A percentile compares a stretch with the other conserved stretches of the same genome.
These are phyloP conservation scores for Ferrisia virgata DNA, from an alignment of 2,888 invertebrate species.

Conservation along the genomic window DNA sequence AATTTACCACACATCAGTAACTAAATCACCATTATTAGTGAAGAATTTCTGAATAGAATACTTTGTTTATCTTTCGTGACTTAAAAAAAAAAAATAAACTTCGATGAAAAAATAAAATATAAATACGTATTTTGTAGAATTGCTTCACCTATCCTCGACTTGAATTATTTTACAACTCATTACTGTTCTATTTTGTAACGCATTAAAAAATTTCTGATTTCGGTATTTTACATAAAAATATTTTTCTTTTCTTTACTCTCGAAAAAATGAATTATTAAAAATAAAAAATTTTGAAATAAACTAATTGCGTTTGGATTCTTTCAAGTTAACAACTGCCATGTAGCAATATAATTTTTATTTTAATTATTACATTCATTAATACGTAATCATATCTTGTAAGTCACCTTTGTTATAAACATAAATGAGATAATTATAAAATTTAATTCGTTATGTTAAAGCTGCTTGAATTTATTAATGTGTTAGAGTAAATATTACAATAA, in stretches of 20 bases:
- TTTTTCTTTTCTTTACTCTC: not conserved
- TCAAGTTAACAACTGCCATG: not conserved
- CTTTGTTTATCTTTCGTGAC: too few species aligned
- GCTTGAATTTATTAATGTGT: conserved; percentile 13
- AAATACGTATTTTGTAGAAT: not conserved
- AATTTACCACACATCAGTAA: not conserved
- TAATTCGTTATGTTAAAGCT: conserved; percentile 16
- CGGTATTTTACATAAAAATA: not conserved
- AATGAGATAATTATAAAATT: conserved; percentile 1
- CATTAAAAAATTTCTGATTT: not conserved
- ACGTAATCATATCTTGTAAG: conserved; percentile 21
- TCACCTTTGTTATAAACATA: conserved; percentile 26
- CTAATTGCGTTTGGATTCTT: not conserved
- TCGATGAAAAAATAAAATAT: too few species aligned
- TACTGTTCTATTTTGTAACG: not conserved
- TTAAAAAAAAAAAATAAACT: too few species aligned
- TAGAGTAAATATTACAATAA: conserved; percentile 28
- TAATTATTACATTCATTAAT: conserved; percentile 14
- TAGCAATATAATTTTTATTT: conserved; percentile 17
- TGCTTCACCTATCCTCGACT: not conserved
- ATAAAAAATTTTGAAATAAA: not conserved
- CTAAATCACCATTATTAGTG: not conserved
- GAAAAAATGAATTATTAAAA: not conserved
- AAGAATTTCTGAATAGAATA: not conserved
- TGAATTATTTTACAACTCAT: too few species aligned